Evolutionary conservation across 2,113 vertebrate species (phyloP).

Genomic region (Tichodroma muraria): DNA sequence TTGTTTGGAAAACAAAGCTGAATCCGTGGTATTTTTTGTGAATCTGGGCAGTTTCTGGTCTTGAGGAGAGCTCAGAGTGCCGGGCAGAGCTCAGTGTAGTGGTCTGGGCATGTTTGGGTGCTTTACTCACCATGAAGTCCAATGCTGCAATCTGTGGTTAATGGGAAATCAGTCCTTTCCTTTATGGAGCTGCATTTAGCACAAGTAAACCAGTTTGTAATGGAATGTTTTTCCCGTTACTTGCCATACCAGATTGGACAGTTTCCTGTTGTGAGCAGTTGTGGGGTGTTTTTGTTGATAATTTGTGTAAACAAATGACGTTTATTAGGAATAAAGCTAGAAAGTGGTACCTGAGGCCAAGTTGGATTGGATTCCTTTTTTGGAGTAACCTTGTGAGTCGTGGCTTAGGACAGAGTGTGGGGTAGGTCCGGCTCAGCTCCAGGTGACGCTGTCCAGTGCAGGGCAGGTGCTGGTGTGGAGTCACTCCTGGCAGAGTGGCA

Average conservation of each 20-base stretch:
- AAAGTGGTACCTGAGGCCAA: neutral
- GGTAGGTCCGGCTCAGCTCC: neutral
- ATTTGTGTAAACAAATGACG: neutral
- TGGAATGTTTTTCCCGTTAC: neutral
- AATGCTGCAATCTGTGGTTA: fast-evolving
- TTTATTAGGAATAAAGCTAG: neutral
- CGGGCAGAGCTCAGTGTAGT: neutral
- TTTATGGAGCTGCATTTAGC: neutral
- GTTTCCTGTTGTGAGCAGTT: neutral
- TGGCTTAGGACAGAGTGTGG: neutral
- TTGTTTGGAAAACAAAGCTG: neutral
- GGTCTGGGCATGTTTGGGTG: neutral
- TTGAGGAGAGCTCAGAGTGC: neutral
- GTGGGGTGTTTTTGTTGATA: neutral
- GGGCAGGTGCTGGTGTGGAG: neutral
- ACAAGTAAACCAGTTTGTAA: neutral
- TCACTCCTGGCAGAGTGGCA: fast-evolving
- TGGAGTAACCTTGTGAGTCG: neutral
- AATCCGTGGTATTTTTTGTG: neutral
- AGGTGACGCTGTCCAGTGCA: fast-evolving
- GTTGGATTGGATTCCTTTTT: neutral
- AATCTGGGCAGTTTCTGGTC: neutral
- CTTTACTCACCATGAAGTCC: neutral
- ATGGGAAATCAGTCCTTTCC: neutral
- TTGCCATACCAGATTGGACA: neutral